phyloP scores from a whole-genome alignment of 2,888 invertebrate genomes.

The Biston stratarius region DNA sequence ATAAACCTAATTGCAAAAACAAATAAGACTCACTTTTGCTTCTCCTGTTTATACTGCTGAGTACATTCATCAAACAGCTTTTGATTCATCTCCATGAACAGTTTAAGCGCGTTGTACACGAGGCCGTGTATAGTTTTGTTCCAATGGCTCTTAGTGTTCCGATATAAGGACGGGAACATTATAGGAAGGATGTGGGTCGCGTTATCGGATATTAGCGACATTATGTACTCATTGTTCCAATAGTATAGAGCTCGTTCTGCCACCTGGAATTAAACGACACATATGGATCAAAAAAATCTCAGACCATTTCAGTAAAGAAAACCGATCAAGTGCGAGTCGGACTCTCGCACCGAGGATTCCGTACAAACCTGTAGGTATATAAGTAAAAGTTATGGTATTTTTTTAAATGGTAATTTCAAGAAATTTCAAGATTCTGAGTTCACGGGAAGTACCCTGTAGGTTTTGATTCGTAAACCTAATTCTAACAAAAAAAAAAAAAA shows the following conservation, averaged over 20 bases:
- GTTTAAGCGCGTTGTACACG: slow-evolving; percentile 99
- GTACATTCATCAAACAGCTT: slow-evolving; percentile 99
- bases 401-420: too few relatives aligned
- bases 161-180: slow-evolving; percentile 99
- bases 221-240: slow-evolving; percentile 99
- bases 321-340: too few relatives aligned
- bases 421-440: too few relatives aligned
- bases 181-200: slow-evolving; percentile 99
- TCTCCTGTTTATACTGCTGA: slow-evolving; percentile 96
- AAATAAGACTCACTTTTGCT: slow-evolving; percentile 91
- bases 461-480: too few relatives aligned
- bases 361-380: too few relatives aligned
- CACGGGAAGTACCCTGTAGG: too few relatives aligned
- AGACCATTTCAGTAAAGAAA: too few relatives aligned
- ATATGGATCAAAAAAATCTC: background rate
- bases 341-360: too few relatives aligned
- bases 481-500: too few relatives aligned
- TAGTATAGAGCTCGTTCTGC: slow-evolving; percentile 99
- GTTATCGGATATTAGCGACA: slow-evolving; percentile 99
- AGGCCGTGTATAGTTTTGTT: slow-evolving; percentile 99
- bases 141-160: slow-evolving; percentile 99
- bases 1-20: too few relatives aligned
- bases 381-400: too few relatives aligned
- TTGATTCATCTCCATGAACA: slow-evolving; percentile 99
- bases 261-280: slow-evolving; percentile 88